phyloP scores from a whole-genome alignment of 30 jellyfish, hydroid and myxozoan species.

The Catostylus mosaicus region DNA sequence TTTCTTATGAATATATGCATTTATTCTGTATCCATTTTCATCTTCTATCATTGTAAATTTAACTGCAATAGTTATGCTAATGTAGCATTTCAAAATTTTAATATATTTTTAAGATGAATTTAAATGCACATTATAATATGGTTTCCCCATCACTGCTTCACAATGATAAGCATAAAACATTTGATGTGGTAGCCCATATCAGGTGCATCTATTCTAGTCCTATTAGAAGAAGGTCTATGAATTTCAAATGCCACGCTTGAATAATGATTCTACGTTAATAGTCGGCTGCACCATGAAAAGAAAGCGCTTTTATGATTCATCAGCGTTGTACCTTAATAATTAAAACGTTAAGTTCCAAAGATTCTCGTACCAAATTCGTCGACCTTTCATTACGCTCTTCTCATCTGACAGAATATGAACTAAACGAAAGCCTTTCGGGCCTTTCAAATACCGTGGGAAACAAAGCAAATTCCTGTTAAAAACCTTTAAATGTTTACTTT shows the following conservation, averaged over 20 bases:
- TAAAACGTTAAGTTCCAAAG: not conserved
- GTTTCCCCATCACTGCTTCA: too few species aligned
- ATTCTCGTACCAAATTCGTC: too few species aligned
- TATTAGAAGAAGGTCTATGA: not conserved
- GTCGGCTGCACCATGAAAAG: not conserved
- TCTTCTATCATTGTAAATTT: too few species aligned
- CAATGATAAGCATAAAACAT: too few species aligned
- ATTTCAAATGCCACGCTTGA: constrained; percentile 25
- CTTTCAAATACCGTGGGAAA: not conserved
- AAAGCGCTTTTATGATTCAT: constrained; percentile 7
- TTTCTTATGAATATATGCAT: too few species aligned
- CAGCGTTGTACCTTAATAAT: constrained; percentile 11
- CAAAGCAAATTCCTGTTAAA: not conserved
- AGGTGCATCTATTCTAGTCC: not conserved
- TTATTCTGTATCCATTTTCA: too few species aligned
- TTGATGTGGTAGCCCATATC: not conserved
- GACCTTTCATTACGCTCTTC: too few species aligned
- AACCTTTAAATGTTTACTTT: not conserved
- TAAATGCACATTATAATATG: too few species aligned
- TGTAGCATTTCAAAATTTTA: too few species aligned
- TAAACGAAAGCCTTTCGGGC: not conserved
- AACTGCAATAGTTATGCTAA: too few species aligned
- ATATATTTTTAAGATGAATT: too few species aligned
- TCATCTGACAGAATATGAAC: not conserved
- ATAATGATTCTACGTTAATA: not conserved